phyloP scores from a whole-genome alignment of 2,797 vertebrate species.

The Paramormyrops hopkinsi region DNA sequence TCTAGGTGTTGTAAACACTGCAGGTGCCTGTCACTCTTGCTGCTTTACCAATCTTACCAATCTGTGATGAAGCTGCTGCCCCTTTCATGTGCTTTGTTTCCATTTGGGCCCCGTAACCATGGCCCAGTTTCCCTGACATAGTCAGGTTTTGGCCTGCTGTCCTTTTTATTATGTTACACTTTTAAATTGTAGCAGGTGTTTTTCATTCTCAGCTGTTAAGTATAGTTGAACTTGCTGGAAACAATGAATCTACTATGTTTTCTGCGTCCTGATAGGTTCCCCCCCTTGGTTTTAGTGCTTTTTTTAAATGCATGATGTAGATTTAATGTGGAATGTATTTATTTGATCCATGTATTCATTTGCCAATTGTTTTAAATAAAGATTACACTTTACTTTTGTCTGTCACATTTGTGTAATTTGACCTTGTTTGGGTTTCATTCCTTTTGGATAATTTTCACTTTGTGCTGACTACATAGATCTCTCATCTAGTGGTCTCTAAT shows the following conservation, averaged over 20 bases:
- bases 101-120: background rate
- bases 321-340: conserved; percentile 17
- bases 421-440: background rate
- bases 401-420: conserved; percentile 6
- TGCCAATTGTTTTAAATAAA: conserved; percentile 18
- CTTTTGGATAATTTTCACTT: background rate
- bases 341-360: conserved; percentile 30
- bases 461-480: background rate
- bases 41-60: background rate
- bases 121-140: background rate
- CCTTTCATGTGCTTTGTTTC: background rate
- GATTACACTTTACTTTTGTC: conserved; percentile 12
- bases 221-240: background rate
- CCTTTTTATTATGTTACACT: background rate
- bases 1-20: background rate
- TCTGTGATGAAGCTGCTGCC: background rate
- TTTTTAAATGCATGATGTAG: background rate
- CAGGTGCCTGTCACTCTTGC: background rate
- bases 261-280: background rate
- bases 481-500: background rate
- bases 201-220: background rate
- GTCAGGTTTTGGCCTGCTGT: background rate
- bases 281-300: background rate
- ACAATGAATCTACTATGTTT: background rate
- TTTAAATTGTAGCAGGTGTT: background rate